Base-by-base conservation (phyloP, 2,113 vertebrate genomes). In the Gambusia affinis region DNA sequence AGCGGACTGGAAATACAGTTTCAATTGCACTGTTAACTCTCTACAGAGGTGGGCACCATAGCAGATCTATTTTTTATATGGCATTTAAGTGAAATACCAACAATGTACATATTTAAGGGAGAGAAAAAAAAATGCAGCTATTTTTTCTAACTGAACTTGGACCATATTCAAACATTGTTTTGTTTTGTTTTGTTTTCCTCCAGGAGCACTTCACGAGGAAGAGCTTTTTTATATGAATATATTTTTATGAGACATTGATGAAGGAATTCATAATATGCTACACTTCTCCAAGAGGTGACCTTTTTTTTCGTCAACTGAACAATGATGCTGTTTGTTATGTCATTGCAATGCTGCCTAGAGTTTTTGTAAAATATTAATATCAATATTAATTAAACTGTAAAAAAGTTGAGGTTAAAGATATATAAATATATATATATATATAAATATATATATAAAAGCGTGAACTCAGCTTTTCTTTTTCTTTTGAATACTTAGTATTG, bases 31-130 rank as follows among this genome's bases (percentile, higher is more conserved):
- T 95, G 95, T 93, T 92, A 93, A 93, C 95, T 93, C 92, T 92
- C 84, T 85, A 90, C 90, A 92, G 88, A 93, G 93, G 88, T 95
- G 95, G 95, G 94, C 95, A 95, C 95, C 95, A 96, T 96, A 95
- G 95, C 94, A 94, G 96, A 96, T 96, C 95, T 97, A 97, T 97
- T 97, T 97, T 97, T 95, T 96, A 97, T 95, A 96, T 96, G 96
- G 94, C 95, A 93, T 96, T 96, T 95, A 31, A 96, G 95, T 95
- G 94, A 94, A 91, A 89, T 92, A 94, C 93, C 93, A 94, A 94
- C 92, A 87, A 84, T 96, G 96, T 96, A 96, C 92, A 96, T 96
- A 97, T 94, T 96, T 95, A 95, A 95, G 94, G 64, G 28, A 37
- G 19, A 42, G 93, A 93, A 94, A 92, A 93, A 93, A 93, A 94